Conservation (phyloP, 2,113 vertebrate species). For the Cyphomyrus discorhynchus region DNA sequence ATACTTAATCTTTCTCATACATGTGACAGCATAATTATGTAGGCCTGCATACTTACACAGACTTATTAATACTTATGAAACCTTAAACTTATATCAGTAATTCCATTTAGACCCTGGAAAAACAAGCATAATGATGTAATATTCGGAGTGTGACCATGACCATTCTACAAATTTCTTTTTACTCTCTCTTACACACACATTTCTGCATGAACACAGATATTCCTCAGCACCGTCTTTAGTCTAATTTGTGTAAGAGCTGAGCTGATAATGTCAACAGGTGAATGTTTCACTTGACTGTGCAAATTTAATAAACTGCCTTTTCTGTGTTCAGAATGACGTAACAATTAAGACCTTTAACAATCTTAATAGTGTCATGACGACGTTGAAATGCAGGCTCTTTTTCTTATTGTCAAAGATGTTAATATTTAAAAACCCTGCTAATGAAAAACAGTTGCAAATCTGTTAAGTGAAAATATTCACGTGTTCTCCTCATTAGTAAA, state of each 20-base stretch:
- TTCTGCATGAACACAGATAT: background rate
- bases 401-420: background rate
- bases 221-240: background rate
- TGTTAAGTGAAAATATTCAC: slow-evolving; percentile 4
- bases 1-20: slow-evolving; percentile 3
- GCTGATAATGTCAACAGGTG: background rate
- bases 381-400: background rate
- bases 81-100: background rate
- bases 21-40: background rate
- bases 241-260: background rate
- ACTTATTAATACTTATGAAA: background rate
- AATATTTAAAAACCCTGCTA: background rate
- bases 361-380: background rate
- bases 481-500: slow-evolving; percentile 7
- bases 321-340: slow-evolving; percentile 10
- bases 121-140: no score
- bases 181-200: no score
- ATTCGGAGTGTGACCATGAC: no score
- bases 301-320: background rate
- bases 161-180: background rate
- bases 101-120: no score
- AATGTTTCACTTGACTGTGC: background rate
- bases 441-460: background rate
- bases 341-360: slow-evolving; percentile 7
- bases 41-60: background rate